phyloP scores from a whole-genome alignment of 1,140 invertebrate species.

The Rhopalosiphum padi region DNA sequence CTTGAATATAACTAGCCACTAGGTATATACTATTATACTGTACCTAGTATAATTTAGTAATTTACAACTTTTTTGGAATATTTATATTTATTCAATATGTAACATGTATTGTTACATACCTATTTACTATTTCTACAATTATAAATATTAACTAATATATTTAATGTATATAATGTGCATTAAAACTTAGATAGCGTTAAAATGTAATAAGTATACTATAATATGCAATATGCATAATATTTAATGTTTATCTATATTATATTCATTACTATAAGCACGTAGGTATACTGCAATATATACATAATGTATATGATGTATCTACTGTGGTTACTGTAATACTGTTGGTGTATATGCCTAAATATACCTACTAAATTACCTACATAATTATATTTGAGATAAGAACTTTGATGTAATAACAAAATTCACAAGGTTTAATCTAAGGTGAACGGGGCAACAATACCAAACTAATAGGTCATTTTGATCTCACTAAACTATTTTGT shows the following conservation, averaged over 20 bases:
- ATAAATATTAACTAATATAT: background rate
- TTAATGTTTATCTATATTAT: background rate
- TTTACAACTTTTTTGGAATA: background rate
- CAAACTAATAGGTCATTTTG: background rate
- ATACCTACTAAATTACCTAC: background rate
- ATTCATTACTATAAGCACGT: background rate
- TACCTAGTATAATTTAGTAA: background rate
- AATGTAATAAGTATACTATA: background rate
- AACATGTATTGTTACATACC: background rate
- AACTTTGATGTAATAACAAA: background rate
- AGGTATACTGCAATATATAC: background rate
- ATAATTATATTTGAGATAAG: background rate
- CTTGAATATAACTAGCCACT: background rate
- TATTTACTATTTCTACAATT: too few species aligned
- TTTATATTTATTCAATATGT: background rate
- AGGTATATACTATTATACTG: background rate
- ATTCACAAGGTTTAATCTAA: slow-evolving; percentile 15
- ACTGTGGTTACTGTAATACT: background rate
- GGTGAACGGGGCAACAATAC: background rate
- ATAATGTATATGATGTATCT: background rate
- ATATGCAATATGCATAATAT: background rate
- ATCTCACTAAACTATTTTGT: background rate
- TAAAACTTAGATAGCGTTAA: background rate
- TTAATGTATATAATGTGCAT: background rate
- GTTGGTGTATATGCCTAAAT: background rate